A percentile compares a stretch with the other conserved stretches of the same genome.
Evolutionary conservation across 2,797 vertebrate species (phyloP).

Genomic region (Pseudotriccus pelzelni): DNA sequence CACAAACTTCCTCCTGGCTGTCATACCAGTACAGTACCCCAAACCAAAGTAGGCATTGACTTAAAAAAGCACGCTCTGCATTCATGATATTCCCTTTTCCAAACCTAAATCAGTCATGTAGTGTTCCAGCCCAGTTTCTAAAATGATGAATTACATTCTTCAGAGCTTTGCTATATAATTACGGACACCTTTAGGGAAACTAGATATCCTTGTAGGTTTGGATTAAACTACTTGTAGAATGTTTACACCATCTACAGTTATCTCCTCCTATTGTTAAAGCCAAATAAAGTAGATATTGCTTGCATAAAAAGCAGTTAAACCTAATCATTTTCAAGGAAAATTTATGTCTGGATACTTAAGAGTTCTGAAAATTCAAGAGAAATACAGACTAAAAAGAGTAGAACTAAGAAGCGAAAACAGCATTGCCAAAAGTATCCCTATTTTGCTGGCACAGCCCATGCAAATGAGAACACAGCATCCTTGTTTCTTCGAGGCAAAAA

Average conservation of each 20-base stretch:
- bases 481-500: constrained; percentile 49
- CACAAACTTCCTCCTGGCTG: neutral
- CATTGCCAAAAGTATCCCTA: neutral
- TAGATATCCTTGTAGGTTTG: constrained; percentile 1
- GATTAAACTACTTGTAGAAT: neutral
- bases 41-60: neutral
- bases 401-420: neutral
- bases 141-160: constrained; percentile 5
- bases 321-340: neutral
- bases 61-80: neutral
- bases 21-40: neutral
- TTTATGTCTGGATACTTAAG: neutral
- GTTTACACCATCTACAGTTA: neutral
- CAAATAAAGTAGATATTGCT: neutral
- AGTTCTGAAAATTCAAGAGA: neutral
- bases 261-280: neutral
- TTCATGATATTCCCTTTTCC: neutral
- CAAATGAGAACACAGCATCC: constrained; percentile 41
- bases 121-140: neutral
- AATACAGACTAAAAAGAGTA: neutral
- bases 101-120: neutral
- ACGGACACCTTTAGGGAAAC: constrained; percentile 1
- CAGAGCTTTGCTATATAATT: neutral
- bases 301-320: neutral
- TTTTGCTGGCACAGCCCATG: neutral